A percentile compares a stretch with the other conserved stretches of the same genome.
Evolutionary conservation across 1,140 invertebrate species (phyloP).

Genomic region (Solenopsis fugax): DNA sequence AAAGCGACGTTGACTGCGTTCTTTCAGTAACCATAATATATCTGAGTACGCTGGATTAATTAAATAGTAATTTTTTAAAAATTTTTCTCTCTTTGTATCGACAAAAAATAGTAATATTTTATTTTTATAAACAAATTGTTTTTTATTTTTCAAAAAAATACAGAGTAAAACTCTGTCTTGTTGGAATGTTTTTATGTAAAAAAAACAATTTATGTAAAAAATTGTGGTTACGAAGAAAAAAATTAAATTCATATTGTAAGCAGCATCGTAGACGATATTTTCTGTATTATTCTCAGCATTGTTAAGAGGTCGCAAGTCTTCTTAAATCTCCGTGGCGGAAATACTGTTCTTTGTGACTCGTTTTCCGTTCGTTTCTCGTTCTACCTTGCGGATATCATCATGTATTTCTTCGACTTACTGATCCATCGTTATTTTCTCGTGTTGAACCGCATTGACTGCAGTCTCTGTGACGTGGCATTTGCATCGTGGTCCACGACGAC

Average conservation of each 20-base stretch:
- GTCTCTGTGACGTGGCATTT: constrained; percentile 59
- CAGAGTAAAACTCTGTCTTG: background rate
- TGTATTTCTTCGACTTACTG: constrained; percentile 71
- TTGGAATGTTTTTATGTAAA: background rate
- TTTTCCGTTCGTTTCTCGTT: constrained; percentile 45
- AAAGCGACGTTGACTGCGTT: too few relatives aligned
- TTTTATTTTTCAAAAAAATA: background rate
- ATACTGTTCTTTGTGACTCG: background rate
- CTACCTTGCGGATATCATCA: background rate
- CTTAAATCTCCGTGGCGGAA: background rate
- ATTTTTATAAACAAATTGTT: background rate
- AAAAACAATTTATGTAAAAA: background rate
- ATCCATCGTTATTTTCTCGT: constrained; percentile 70
- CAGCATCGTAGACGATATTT: background rate
- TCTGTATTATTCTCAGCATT: background rate
- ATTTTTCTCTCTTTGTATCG: background rate
- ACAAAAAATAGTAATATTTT: background rate
- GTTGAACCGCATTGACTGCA: constrained; percentile 21
- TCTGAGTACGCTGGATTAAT: background rate
- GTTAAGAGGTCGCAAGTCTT: background rate
- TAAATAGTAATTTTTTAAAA: background rate
- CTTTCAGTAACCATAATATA: background rate
- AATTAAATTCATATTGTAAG: background rate
- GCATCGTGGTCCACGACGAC: constrained; percentile 62
- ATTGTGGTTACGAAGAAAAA: background rate